A percentile compares a stretch with the other conserved stretches of the same genome.
These are phyloP conservation scores for Sorex araneus DNA, from an alignment of 2,113 vertebrate genomes.

Conservation along the genomic window DNA sequence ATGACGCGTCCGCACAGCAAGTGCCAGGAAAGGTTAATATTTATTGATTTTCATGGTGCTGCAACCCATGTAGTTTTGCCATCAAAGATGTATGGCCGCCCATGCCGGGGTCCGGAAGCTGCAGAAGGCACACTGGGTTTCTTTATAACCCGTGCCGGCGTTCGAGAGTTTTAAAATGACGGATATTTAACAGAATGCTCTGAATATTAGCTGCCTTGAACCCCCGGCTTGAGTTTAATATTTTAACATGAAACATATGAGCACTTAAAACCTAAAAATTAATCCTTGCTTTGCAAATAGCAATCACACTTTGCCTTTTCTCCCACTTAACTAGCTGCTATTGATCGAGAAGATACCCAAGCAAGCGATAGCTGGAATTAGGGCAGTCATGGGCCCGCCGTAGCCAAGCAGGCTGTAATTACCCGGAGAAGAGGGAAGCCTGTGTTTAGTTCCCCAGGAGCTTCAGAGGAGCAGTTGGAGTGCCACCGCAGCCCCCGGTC, in stretches of 20 bases:
- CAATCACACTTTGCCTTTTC: slow-evolving; percentile 88
- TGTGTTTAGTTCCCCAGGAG: slow-evolving; percentile 76
- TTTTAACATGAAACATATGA: slow-evolving; percentile 80
- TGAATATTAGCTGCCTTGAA: slow-evolving; percentile 70
- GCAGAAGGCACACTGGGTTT: slow-evolving; percentile 83
- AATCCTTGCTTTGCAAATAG: slow-evolving; percentile 87
- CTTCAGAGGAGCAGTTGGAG: slow-evolving; percentile 82
- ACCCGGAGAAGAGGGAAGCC: slow-evolving; percentile 80
- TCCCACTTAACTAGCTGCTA: slow-evolving; percentile 87
- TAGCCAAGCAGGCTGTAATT: slow-evolving; percentile 87
- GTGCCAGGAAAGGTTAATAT: slow-evolving; percentile 92
- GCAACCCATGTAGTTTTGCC: slow-evolving; percentile 89
- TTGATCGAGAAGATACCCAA: slow-evolving; percentile 87
- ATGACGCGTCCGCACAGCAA: slow-evolving; percentile 88
- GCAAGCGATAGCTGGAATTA: slow-evolving; percentile 88
- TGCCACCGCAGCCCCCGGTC: slow-evolving; percentile 68
- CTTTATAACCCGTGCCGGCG: slow-evolving; percentile 84
- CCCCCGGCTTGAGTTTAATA: slow-evolving; percentile 80
- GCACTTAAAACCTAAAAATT: slow-evolving; percentile 70
- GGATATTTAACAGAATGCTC: slow-evolving; percentile 86
- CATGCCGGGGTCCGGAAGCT: slow-evolving; percentile 88
- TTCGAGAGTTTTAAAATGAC: slow-evolving; percentile 83
- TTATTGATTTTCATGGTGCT: slow-evolving; percentile 90
- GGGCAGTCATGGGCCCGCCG: slow-evolving; percentile 85
- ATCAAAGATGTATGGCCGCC: slow-evolving; percentile 88